Base-by-base conservation (phyloP, 2,797 vertebrate species). In the Sebastes vulpes region DNA sequence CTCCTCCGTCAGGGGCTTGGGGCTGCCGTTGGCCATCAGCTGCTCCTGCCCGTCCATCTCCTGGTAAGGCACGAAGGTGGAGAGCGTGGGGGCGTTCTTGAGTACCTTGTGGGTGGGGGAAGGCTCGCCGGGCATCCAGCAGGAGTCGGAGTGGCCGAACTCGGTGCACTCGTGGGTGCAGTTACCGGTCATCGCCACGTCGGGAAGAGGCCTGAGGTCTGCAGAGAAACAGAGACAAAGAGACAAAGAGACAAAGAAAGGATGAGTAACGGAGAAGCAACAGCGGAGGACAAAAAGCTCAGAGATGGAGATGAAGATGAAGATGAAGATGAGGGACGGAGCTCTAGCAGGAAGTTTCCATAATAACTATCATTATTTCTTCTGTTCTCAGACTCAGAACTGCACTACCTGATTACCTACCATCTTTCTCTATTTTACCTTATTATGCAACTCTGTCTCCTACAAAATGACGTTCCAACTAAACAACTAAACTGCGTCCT, bases 21-120 rank as follows among this genome's bases (percentile, higher is more conserved):
- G 98, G 96, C 97, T 99, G 94, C 97, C 97, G 66, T 98, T 97
- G 88, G 97, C 97, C 94, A 96, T 90, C 79, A 97, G 96, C 90
- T 96, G 97, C 94, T 98, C 98, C 94, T 97, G 97, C 83, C 97
- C 97, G 84, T 97, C 98, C 95, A 97, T 97, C 95, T 99, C 98
- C 97, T 98, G 98, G 97, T 99, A 99, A 99, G 98, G 98, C 98
- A 99, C 98, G 87, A 99, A 99, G 96, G 98, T 99, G 96, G 98
- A 98, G 91, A 99, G 98, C 96, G 97, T 97, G 93, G 98, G 96
- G 92, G 97, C 94, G 31, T 95, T 97, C 96, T 98, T 98, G 95
- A 97, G 75, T 56, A 75, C 94, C 95, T 97, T 97, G 96, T 95
- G 97, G 93, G 94, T 97, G 79, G 98, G 98, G 85, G 98, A 99